phyloP scores from a whole-genome alignment of 1,140 invertebrate genomes.

The Drosophila jambulina region DNA sequence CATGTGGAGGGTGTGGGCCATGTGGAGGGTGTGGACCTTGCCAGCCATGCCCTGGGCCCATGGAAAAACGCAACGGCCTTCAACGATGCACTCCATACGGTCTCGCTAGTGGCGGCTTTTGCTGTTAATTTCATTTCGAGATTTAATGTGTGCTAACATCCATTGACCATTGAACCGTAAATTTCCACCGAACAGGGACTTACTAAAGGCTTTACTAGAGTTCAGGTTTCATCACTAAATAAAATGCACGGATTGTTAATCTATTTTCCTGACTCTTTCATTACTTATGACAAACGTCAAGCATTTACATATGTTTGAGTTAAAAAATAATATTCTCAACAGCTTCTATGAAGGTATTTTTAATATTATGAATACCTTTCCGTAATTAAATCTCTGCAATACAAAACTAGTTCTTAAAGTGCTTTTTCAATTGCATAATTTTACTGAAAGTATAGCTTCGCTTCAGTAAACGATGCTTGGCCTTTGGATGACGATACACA shows the following conservation, averaged over 20 bases:
- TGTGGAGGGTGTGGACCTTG: not conserved
- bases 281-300: not conserved
- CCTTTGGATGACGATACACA: not conserved
- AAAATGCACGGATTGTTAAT: not conserved
- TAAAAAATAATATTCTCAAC: no score
- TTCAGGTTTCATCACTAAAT: not conserved
- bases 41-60: not conserved
- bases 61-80: constrained; percentile 16
- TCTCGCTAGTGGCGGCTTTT: not conserved
- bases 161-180: not conserved
- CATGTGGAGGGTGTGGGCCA: constrained; percentile 9
- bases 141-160: not conserved
- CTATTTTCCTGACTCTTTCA: not conserved
- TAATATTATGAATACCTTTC: not conserved
- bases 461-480: not conserved
- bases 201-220: not conserved
- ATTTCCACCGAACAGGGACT: not conserved
- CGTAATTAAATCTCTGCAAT: not conserved
- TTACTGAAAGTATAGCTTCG: not conserved
- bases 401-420: not conserved
- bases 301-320: no score
- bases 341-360: not conserved
- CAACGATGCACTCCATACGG: not conserved
- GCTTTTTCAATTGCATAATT: not conserved
- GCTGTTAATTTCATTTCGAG: not conserved